phyloP scores from a whole-genome alignment of 2,888 invertebrate species.

The Amphipyra tragopoginis region DNA sequence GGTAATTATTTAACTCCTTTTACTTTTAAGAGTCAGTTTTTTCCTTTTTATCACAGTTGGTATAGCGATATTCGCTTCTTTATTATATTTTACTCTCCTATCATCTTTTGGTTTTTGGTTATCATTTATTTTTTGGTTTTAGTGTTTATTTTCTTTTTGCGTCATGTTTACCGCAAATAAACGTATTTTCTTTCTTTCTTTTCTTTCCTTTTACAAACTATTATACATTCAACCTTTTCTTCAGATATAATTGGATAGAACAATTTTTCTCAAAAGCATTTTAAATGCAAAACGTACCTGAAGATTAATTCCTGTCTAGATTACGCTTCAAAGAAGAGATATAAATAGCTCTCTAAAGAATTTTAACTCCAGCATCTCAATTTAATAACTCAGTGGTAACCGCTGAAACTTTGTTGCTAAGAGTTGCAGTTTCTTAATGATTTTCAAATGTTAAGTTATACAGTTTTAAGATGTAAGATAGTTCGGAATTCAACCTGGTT shows the following conservation, averaged over 20 bases:
- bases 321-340: slow-evolving; percentile 20
- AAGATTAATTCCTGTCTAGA: slow-evolving; percentile 25
- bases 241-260: background rate
- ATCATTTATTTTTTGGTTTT: no score
- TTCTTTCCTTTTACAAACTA: no score
- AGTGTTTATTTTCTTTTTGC: no score
- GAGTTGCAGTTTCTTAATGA: slow-evolving; percentile 41
- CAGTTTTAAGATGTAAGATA: slow-evolving; percentile 34
- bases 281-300: slow-evolving; percentile 14
- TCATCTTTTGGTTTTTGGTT: no score
- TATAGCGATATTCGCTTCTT: no score
- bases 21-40: no score
- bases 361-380: slow-evolving; percentile 25
- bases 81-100: no score
- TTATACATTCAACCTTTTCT: background rate
- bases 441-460: slow-evolving; percentile 48
- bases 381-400: slow-evolving; percentile 29
- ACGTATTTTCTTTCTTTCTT: no score
- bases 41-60: no score
- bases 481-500: slow-evolving; percentile 20
- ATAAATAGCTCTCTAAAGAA: slow-evolving; percentile 22
- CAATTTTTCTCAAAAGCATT: background rate
- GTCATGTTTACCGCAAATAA: no score
- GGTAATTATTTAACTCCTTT: no score
- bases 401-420: slow-evolving; percentile 35